A percentile compares a stretch with the other conserved stretches of the same genome.
Evolutionary conservation across 2,888 invertebrate species (phyloP).

Genomic region (Drosophila falleni): DNA sequence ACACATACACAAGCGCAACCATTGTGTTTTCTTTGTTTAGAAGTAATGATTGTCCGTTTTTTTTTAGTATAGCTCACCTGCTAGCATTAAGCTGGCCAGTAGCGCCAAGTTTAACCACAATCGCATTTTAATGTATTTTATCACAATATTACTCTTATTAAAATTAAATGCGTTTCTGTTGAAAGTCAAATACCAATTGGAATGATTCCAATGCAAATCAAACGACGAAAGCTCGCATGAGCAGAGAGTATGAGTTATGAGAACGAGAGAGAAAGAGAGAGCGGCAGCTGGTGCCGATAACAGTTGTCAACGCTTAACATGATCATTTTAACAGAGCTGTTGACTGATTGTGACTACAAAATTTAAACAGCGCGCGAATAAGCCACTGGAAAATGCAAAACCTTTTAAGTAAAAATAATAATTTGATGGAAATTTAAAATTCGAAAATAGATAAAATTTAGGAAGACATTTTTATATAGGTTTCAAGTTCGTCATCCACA

Average conservation of each 20-base stretch:
- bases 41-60: not conserved
- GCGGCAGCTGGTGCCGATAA: constrained; percentile 24
- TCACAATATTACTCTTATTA: constrained; percentile 9
- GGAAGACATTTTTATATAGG: too few species aligned
- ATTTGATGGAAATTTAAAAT: too few species aligned
- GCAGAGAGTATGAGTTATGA: constrained; percentile 5
- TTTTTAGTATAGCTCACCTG: constrained; percentile 53
- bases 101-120: constrained; percentile 53
- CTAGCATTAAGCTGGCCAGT: constrained; percentile 52
- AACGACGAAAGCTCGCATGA: constrained; percentile 48
- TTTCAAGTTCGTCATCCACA: too few species aligned
- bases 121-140: constrained; percentile 41
- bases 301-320: constrained; percentile 25
- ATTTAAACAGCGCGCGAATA: too few species aligned
- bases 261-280: constrained; percentile 11
- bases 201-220: constrained; percentile 13
- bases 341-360: not conserved
- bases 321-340: constrained; percentile 42
- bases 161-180: constrained; percentile 9
- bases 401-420: too few species aligned
- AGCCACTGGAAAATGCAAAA: too few species aligned
- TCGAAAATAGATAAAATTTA: too few species aligned
- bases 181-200: constrained; percentile 33
- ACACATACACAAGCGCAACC: constrained; percentile 1
- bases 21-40: constrained; percentile 20